A percentile compares a stretch with the other conserved stretches of the same genome.
Evolutionary conservation across 2,888 invertebrate species (phyloP).

Genomic region (Watsonalla binaria): DNA sequence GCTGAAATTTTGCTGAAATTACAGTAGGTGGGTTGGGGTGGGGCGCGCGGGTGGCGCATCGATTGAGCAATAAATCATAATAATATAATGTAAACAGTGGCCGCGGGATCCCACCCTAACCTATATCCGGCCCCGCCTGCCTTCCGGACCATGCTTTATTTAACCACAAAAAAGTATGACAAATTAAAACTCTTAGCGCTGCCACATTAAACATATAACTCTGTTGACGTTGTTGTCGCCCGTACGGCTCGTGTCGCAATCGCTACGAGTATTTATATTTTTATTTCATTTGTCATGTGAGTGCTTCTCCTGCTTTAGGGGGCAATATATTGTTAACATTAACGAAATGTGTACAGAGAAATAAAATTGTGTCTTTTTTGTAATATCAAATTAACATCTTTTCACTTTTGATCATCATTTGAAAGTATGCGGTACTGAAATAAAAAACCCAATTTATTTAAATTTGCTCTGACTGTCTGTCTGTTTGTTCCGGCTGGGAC

Average conservation of each 20-base stretch:
- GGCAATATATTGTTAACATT: too few species aligned
- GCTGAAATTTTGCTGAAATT: constrained; percentile 63
- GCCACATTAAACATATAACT: not conserved
- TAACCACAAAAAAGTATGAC: constrained; percentile 37
- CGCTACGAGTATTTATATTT: not conserved
- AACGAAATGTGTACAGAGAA: too few species aligned
- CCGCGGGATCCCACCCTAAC: constrained; percentile 34
- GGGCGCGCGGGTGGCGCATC: constrained; percentile 41
- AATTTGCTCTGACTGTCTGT: too few species aligned
- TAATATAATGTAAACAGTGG: constrained; percentile 69
- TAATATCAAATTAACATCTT: too few species aligned
- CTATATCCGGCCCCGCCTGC: constrained; percentile 10
- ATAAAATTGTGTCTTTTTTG: too few species aligned
- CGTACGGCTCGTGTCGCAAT: not conserved
- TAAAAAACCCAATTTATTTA: too few species aligned
- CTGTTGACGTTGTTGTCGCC: not conserved
- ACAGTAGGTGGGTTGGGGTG: constrained; percentile 35
- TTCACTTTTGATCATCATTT: too few species aligned
- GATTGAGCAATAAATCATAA: constrained; percentile 75
- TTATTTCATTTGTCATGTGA: not conserved
- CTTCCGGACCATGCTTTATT: constrained; percentile 35
- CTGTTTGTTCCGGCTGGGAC: too few species aligned
- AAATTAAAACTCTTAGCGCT: constrained; percentile 21
- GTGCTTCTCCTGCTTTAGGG: too few species aligned
- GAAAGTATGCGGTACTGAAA: too few species aligned